Evolutionary conservation across 2,113 vertebrate species (phyloP).

Genomic region (Emydura subglobosa): DNA sequence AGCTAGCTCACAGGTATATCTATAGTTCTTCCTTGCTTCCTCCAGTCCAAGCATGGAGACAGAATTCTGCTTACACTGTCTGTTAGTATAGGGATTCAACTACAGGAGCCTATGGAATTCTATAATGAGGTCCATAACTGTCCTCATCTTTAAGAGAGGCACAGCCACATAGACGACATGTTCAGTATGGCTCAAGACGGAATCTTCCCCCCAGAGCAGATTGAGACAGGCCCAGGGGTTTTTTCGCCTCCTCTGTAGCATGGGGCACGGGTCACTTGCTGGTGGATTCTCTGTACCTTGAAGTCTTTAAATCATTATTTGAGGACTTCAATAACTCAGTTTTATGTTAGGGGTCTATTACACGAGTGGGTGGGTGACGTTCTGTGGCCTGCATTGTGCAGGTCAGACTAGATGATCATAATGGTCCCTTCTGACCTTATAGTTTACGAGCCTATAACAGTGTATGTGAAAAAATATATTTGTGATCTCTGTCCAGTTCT

Average conservation of each 20-base stretch:
- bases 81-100: not conserved
- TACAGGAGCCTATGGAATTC: not conserved
- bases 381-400: too few species aligned
- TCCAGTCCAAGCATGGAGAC: not conserved
- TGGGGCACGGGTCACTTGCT: too few species aligned
- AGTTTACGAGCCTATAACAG: too few species aligned
- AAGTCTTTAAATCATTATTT: too few species aligned
- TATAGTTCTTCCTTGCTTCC: not conserved
- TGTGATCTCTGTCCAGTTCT: not conserved
- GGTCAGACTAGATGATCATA: too few species aligned
- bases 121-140: not conserved
- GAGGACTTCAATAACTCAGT: too few species aligned
- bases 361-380: too few species aligned
- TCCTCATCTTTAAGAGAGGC: not conserved
- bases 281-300: too few species aligned
- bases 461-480: not conserved
- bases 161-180: not conserved
- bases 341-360: too few species aligned
- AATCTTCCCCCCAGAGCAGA: not conserved
- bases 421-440: too few species aligned
- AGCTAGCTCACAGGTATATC: not conserved
- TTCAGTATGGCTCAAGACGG: not conserved
- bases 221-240: too few species aligned
- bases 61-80: not conserved
- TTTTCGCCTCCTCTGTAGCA: too few species aligned